Conservation (phyloP, 1,140 invertebrate genomes). For the Danaus plexippus region DNA sequence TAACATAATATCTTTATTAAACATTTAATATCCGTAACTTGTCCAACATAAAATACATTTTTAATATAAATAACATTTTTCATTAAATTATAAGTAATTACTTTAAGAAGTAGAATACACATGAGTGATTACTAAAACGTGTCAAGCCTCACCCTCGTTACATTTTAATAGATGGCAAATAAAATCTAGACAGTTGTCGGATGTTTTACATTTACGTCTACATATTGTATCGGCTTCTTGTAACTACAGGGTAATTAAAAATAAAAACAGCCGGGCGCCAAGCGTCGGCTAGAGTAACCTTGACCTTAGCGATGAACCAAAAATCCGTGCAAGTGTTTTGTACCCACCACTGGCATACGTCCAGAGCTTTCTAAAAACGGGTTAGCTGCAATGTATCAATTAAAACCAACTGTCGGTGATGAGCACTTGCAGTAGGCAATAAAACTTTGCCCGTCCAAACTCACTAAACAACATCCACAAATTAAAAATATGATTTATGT, state of each 20-base stretch:
- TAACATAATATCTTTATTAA: too few species aligned
- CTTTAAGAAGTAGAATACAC: too few species aligned
- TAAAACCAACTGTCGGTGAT: constrained; percentile 39
- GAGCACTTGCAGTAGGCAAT: constrained; percentile 36
- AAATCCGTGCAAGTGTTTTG: constrained; percentile 42
- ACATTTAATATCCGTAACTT: too few species aligned
- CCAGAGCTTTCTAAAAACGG: constrained; percentile 61
- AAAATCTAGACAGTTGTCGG: too few species aligned
- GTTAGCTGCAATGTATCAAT: constrained; percentile 55
- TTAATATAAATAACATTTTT: too few species aligned
- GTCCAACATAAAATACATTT: too few species aligned
- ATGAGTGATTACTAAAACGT: too few species aligned
- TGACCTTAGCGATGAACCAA: constrained; percentile 46
- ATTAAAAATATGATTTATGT: constrained; percentile 30
- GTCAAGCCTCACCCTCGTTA: too few species aligned
- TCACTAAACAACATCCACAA: constrained; percentile 21
- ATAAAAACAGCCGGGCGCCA: constrained; percentile 12
- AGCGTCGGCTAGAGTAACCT: constrained; percentile 41
- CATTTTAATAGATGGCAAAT: too few species aligned
- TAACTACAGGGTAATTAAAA: not conserved
- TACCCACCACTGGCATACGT: constrained; percentile 42
- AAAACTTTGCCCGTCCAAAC: constrained; percentile 23
- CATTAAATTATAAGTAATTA: too few species aligned
- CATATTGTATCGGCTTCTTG: too few species aligned
- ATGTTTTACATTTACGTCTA: too few species aligned